Conservation (phyloP, 2,113 vertebrate species). For the Carassius carassius region DNA sequence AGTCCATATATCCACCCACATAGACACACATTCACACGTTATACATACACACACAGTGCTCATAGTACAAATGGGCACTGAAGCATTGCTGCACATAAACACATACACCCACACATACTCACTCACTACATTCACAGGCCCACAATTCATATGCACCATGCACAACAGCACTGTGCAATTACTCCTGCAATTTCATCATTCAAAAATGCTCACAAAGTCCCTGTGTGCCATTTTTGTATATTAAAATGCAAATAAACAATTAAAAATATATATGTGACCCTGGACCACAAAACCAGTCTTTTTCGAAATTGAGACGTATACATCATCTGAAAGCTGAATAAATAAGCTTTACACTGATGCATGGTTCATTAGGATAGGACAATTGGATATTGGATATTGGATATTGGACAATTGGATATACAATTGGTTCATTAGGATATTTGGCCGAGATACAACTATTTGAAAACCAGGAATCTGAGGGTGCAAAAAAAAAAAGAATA, state of each 20-base stretch:
- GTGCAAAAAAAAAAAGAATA: no score
- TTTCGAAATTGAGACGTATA: no score
- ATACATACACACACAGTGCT: slow-evolving; percentile 30
- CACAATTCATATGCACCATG: slow-evolving; percentile 10
- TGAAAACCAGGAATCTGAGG: no score
- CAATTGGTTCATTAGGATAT: no score
- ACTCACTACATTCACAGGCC: slow-evolving; percentile 40
- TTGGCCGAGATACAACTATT: no score
- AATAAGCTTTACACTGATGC: no score
- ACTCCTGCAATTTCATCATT: background rate
- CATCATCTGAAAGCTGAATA: no score
- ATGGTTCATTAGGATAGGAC: no score
- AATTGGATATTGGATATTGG: no score
- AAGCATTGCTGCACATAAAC: slow-evolving; percentile 58
- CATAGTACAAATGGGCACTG: slow-evolving; percentile 47
- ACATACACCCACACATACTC: slow-evolving; percentile 59
- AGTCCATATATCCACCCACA: slow-evolving; percentile 59
- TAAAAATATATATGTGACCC: background rate
- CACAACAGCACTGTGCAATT: background rate
- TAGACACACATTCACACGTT: background rate
- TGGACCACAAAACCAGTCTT: no score
- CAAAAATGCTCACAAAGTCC: background rate
- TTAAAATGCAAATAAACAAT: background rate
- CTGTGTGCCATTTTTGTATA: background rate
- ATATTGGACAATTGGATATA: no score